phyloP scores from a whole-genome alignment of 1,140 invertebrate species.

The Cyphomyrmex costatus region DNA sequence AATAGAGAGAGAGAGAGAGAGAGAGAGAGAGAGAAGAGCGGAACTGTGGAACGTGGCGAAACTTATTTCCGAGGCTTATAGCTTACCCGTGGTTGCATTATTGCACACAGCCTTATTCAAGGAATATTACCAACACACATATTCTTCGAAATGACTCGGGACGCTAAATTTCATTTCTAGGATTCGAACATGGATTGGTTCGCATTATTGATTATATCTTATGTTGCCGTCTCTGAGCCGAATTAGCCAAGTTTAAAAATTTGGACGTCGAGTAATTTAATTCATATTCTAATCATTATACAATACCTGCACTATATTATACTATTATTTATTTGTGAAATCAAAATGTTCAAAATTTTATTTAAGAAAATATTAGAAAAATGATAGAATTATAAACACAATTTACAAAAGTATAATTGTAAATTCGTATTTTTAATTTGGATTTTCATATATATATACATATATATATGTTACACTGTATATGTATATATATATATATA shows the following conservation, averaged over 20 bases:
- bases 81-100: constrained; percentile 61
- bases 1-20: background rate
- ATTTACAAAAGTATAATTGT: background rate
- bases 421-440: background rate
- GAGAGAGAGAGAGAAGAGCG: background rate
- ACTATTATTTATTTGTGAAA: background rate
- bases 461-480: too few relatives aligned
- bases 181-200: constrained; percentile 6
- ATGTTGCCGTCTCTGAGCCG: background rate
- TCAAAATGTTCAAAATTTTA: background rate
- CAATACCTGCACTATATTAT: too few relatives aligned
- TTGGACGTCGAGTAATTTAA: background rate
- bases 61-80: constrained; percentile 72
- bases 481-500: too few relatives aligned
- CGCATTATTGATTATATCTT: constrained; percentile 18
- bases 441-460: background rate
- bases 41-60: constrained; percentile 55
- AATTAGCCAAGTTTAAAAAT: background rate
- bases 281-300: constrained; percentile 8
- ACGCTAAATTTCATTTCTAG: constrained; percentile 16
- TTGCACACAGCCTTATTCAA: constrained; percentile 56
- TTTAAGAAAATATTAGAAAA: background rate
- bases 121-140: constrained; percentile 58
- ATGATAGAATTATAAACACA: background rate
- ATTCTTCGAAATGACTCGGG: constrained; percentile 61